These are phyloP conservation scores for Melikaiella ostensackeni DNA, from an alignment of 2,888 invertebrate genomes.

Conservation along the genomic window DNA sequence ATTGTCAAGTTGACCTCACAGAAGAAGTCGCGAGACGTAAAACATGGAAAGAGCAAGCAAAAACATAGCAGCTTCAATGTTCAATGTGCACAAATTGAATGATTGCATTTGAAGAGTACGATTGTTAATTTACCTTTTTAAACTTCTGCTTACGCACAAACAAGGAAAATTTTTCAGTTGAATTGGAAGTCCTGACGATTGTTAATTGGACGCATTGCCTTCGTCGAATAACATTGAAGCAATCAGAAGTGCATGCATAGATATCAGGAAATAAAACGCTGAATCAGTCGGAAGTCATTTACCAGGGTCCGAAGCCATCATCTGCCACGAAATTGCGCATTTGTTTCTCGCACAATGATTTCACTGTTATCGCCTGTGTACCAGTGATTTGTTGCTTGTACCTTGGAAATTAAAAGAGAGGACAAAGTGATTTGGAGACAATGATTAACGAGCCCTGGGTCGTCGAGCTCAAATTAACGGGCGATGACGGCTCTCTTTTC, in stretches of 20 bases:
- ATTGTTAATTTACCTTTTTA: too few relatives aligned
- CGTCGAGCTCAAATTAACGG: constrained; percentile 22
- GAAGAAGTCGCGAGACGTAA: too few relatives aligned
- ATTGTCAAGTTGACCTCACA: too few relatives aligned
- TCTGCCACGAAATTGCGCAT: constrained; percentile 28
- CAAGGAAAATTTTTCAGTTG: not conserved
- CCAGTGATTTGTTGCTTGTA: constrained; percentile 19
- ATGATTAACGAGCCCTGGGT: constrained; percentile 28
- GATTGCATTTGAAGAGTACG: too few relatives aligned
- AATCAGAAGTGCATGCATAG: constrained; percentile 33
- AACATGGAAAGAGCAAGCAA: too few relatives aligned
- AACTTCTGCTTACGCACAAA: not conserved
- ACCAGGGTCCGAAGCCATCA: constrained; percentile 25
- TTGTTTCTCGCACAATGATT: constrained; percentile 37
- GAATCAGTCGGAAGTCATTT: constrained; percentile 39
- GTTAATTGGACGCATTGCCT: constrained; percentile 10
- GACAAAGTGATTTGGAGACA: constrained; percentile 29
- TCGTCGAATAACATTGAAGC: constrained; percentile 1
- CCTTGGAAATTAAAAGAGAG: constrained; percentile 34
- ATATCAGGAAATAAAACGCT: constrained; percentile 35
- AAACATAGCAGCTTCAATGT: too few relatives aligned
- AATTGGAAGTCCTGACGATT: not conserved
- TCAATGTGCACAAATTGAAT: too few relatives aligned
- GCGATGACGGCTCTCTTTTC: constrained; percentile 18
- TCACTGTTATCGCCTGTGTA: constrained; percentile 19